Evolutionary conservation across 2,888 invertebrate species (phyloP), one percentile per base, ranked within the genome.

Genomic region (Eupithecia subfuscata): DNA sequence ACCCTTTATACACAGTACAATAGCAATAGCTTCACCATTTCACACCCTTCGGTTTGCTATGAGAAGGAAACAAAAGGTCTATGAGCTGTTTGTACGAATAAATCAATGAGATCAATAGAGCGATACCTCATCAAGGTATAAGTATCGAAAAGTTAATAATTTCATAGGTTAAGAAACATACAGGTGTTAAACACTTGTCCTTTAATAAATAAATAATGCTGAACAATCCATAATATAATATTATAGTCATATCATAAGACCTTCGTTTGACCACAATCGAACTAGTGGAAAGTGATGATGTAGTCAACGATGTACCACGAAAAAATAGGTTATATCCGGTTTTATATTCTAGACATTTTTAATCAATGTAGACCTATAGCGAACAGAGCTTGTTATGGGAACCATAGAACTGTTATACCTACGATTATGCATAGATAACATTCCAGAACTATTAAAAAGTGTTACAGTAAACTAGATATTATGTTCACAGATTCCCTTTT

Each of bases 11-110:
- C 82, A 80, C 74, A 70, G 60, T 74, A 80, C 83, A 84, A 87
- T 87, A 85, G 88, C 83, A 84, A 87, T 87, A 86, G 88, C 85
- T 85, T 82, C 77, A 82, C 80, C 82, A 84, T 83, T 88, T 86
- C 85, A 85, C 88, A 86, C 85, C 78, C 82, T 75, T 75, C 73
- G 71, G 60, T 64, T 68, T 68, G 79, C 75, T 80, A 80, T 70
- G 76, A 78, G 75, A 78, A 77, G 74, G 76, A 76, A 80, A 77
- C 74, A 75, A 78, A 80, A 75, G n/a, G 37, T 48, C 67, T 71
- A 69, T 72, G 34, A 70, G 45, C 60, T 70, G 80, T 79, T 79
- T 75, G 25, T 60, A 25, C 14, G 25, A 25, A 22, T 60, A 22
- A n/a, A 76, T 70, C 75, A 76, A 82, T 82, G 79, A 82, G 84